Base-by-base conservation (phyloP, 2,113 vertebrate genomes). In the Gallinago paraguaiae region DNA sequence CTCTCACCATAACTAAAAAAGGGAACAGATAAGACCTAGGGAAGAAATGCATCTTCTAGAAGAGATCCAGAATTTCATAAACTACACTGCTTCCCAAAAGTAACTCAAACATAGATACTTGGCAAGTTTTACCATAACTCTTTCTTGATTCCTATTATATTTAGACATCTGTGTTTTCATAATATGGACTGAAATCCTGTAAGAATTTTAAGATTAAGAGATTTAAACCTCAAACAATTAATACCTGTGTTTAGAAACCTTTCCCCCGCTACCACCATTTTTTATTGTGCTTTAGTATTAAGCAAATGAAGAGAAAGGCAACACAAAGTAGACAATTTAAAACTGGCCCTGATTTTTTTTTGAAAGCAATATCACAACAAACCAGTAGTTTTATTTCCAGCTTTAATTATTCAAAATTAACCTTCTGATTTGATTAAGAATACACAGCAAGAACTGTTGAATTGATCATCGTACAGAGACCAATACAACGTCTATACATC, bases 241-340 rank as follows among this genome's bases (percentile, higher is more conserved):
- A 60, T 41, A 83, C 5, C 10, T 68, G 7, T 46, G 17, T 33
- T 51, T 37, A 59, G 39, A 92, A 92, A 17, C 3, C 5, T 2
- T 13, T 11, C 18, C 6, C 6, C 12, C 24, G 1, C 5, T 11
- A 6, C 25, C 28, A 1, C 4, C 15, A 7, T 39, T 13, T 60
- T 72, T 43, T 72, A 6, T 50, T 56, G 23, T 35, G 20, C 19
- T 77, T 82, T 13, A 63, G 20, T 10, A 63, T 50, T 48, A 86
- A 65, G 16, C 24, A 84, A 57, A 68, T 14, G 0, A 86, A 85
- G 27, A 71, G 3, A 72, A 82, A 72, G 7, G 23, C 13, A 65
- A 57, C 4, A n/a, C 33, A 71, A 88, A 72, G 8, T 4, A n/a
- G 7, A 39, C 0, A 0, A 53, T 48, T 84, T 78, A 60, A 80